Base-by-base conservation (phyloP, 2,113 vertebrate species). In the Istiophorus platypterus region DNA sequence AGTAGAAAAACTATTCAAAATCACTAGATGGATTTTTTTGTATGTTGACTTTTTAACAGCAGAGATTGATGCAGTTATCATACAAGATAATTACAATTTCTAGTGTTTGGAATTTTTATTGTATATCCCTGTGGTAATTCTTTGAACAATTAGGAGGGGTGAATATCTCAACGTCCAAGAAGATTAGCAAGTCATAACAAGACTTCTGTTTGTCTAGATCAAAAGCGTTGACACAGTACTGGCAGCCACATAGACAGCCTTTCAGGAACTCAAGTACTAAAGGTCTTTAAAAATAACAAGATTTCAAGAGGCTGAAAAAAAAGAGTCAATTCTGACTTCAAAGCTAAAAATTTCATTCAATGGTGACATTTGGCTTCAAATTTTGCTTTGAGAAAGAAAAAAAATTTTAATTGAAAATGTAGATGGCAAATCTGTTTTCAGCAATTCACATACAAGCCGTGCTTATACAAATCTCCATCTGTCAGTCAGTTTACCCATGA, bases 261-360 rank as follows among this genome's bases (percentile, higher is more conserved):
- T 80, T 61, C 45, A 47, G 61, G 34, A 49, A 86, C 39, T 68
- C 8, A 27, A 42, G 54, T 34, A 85, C 72, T 69, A 80, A 75
- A 78, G 49, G 66, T 82, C 67, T 85, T 79, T 74, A 72, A 81
- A 80, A 69, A 86, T 77, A 80, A 85, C 34, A 79, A 24, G 54
- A 71, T 84, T 82, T 84, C 56, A 69, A 71, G 49, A 74, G 67
- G 73, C 10, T 52, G 20, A 45, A 82, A 10, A 82, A 74, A 78
- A 20, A 41, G 39, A 64, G 52, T 76, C 37, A 58, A 51, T 76
- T 80, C 56, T 74, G 18, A 76, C 72, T 71, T 82, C 18, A 70
- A 27, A 62, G 68, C 41, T 58, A 13, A 64, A 78, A 29, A 9
- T 63, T 66, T 72, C 20, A 69, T 63, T 29, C 52, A 76, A 5